Evolutionary conservation across 2,113 vertebrate genomes (phyloP), one percentile per base, ranked within the genome.

Genomic region (Stegastes partitus): DNA sequence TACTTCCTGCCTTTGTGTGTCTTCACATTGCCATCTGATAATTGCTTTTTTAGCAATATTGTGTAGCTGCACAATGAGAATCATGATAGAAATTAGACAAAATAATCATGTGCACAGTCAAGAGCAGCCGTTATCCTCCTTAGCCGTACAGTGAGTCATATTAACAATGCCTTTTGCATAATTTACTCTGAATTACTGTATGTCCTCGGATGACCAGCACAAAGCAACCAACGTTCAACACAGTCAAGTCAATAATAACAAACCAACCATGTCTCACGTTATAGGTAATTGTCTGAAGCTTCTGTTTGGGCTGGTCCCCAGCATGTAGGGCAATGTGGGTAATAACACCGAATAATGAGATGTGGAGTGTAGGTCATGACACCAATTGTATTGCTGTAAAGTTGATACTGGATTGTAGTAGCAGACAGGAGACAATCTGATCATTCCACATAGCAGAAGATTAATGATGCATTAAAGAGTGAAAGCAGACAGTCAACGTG

Each of bases 1-100:
- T 66, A 34, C 74, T 80, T 87, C 75, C 74, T 85, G 72, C 75
- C 77, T 81, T 65, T 74, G 47, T 61, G 39, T 69, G 67, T 54
- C 54, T 49, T 55, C 74, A 79, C 18, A 3, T 64, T 64, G 55
- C 56, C 26, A 72, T 80, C 69, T 64, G 51, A 73, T 84, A 74
- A 78, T 67, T 82, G 39, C 62, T 63, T 70, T 74, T 74, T 55
- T n/a, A 76, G 56, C 34, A 34, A 55, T 21, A 59, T 63, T 82
- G 45, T 87, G 81, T 26, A 53, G 42, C 54, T 78, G 73, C 53
- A 77, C 39, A 77, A 56, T 19, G 42, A 65, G 19, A 75, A 59
- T 56, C 44, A 81, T 49, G 5, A 37, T 70, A 23, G 39, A 62
- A 51, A 7, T 18, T 64, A 2, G 34, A 79, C 37, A 75, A 45